Evolutionary conservation across 2,797 vertebrate genomes (phyloP).

Genomic region (Chelmon rostratus): DNA sequence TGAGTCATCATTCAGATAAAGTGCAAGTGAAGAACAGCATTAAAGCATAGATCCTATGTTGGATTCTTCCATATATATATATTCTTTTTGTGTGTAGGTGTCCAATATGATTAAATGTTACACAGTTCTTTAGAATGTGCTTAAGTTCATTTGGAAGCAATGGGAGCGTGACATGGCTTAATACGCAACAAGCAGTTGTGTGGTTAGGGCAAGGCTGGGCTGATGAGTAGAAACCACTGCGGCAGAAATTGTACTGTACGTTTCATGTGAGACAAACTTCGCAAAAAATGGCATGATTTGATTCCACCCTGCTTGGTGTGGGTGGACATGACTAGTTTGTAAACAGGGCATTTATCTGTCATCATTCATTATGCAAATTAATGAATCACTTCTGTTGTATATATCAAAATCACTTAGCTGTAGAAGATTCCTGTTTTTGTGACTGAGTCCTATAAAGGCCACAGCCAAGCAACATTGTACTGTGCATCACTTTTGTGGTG

Average conservation of each 20-base stretch:
- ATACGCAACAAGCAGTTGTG: not conserved
- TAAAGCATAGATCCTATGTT: not conserved
- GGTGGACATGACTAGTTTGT: constrained; percentile 54
- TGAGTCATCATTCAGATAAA: not conserved
- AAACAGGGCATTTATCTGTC: constrained; percentile 63
- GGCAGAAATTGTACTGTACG: constrained; percentile 2
- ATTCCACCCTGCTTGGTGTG: constrained; percentile 49
- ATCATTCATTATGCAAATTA: constrained; percentile 52
- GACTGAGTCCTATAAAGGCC: constrained; percentile 14
- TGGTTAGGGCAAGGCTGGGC: not conserved
- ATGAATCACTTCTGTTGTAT: constrained; percentile 58
- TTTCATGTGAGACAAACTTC: constrained; percentile 30
- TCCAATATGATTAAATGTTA: not conserved
- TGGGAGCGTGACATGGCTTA: not conserved
- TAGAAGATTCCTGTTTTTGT: constrained; percentile 20
- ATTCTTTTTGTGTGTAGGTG: not conserved
- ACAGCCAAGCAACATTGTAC: constrained; percentile 16
- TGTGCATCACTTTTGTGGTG: constrained; percentile 5
- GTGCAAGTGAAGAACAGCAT: not conserved
- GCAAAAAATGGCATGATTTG: constrained; percentile 35
- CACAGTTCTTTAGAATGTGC: not conserved
- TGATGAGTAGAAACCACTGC: constrained; percentile 16
- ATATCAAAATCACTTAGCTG: constrained; percentile 47
- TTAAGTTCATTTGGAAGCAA: not conserved
- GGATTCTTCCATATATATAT: not conserved